Percentiles rank a stretch among this genome's conserved stretches.
Conservation (phyloP, 2,113 vertebrate species). For the Poicephalus meyeri region DNA sequence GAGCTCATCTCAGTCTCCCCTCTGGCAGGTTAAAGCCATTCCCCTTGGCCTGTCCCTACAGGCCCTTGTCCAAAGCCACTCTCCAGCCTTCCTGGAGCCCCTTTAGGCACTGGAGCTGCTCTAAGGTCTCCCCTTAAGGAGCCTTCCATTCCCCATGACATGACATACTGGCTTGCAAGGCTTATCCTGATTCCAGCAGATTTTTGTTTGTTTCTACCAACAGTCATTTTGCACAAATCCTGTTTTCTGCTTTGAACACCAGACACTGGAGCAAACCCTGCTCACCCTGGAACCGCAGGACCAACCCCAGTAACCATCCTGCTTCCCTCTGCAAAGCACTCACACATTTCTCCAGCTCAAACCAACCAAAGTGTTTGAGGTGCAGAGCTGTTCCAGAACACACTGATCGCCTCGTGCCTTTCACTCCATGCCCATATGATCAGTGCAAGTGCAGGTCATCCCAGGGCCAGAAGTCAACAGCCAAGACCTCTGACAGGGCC, state of each 20-base stretch:
- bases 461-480: not conserved
- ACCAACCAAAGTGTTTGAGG: rapidly evolving
- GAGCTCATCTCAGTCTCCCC: no score
- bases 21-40: no score
- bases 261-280: not conserved
- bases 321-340: rapidly evolving
- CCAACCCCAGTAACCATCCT: rapidly evolving
- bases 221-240: not conserved
- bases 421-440: rapidly evolving
- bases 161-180: not conserved
- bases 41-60: not conserved
- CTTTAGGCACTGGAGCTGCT: not conserved
- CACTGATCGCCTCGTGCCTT: rapidly evolving
- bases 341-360: rapidly evolving
- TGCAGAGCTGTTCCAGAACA: not conserved
- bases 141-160: not conserved
- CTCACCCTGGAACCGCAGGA: not conserved
- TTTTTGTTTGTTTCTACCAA: not conserved
- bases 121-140: not conserved
- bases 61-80: no score
- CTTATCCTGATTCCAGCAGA: not conserved
- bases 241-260: not conserved
- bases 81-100: not conserved
- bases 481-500: not conserved
- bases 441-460: no score